Base-by-base conservation (phyloP, 2,888 invertebrate species). In the Helobdella robusta region DNA sequence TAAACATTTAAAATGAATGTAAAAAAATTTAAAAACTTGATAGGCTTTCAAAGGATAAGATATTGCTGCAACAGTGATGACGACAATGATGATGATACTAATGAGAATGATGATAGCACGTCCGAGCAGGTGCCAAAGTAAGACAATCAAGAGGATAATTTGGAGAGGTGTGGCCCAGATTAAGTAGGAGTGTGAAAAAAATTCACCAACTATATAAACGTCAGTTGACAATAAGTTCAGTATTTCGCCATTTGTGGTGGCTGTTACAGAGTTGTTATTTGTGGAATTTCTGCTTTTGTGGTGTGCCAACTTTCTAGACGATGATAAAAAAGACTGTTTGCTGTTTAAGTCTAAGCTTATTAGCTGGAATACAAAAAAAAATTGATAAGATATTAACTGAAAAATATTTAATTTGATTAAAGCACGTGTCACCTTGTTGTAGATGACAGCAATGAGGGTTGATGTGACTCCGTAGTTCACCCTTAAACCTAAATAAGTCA, bases 151-250 rank as follows among this genome's bases (percentile, higher is more conserved):
- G 30, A 56, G 6, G n/a, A 56, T 20, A 2, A 32, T 30, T 32
- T 56, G 25, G 30, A 56, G n/a, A n/a, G 56, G 56, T 56, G 32
- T 56, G 28, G 56, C 25, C 56, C 56, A 56, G 25, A 56, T n/a
- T 6, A 56, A 32, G 32, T 56, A 32, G 30, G 32, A 20, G n/a
- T 56, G 56, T n/a, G 28, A 28, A 5, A 32, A 30, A 4, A 32
- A 28, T 18, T 56, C 56, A 5, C 56, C 56, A 2, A 56, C 30
- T 5, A 30, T 56, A 32, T 56, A 32, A 20, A 56, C 32, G 56
- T 56, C 56, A n/a, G 56, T 5, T n/a, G 56, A 56, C 4, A 56
- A n/a, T 28, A 56, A 30, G 30, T 56, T 56, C 28, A 56, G 30
- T 8, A 32, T 32, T 30, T 56, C 56, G 6, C 56, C 56, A 18